Evolutionary conservation across 2,888 invertebrate genomes (phyloP).

Genomic region (Scrobipalpa costella): DNA sequence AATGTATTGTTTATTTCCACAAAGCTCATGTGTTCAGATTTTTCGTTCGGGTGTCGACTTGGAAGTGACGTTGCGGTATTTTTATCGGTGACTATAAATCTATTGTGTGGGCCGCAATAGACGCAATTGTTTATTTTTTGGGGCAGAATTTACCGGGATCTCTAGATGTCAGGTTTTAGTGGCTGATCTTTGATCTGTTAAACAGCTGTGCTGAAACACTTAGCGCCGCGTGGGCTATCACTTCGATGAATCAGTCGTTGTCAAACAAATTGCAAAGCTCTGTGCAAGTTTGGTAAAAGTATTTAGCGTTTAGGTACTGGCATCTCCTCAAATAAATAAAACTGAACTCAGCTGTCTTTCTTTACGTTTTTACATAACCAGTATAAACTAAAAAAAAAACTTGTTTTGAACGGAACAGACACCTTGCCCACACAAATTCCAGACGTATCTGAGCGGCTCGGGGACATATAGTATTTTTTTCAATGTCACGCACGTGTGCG

Average conservation of each 20-base stretch:
- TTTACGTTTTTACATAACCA: not conserved
- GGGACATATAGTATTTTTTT: not conserved
- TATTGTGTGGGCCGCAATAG: conserved; percentile 28
- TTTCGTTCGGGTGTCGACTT: conserved; percentile 23
- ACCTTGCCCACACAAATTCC: conserved; percentile 14
- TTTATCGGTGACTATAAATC: conserved; percentile 32
- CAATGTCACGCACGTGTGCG: conserved; percentile 6
- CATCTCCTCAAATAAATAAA: not conserved
- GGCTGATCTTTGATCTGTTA: conserved; percentile 18
- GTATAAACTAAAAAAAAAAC: not conserved
- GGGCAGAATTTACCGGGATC: conserved; percentile 15
- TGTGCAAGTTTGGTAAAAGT: not conserved
- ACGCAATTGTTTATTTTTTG: conserved; percentile 27
- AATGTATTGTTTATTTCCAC: conserved; percentile 27
- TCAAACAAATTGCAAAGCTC: too few relatives aligned
- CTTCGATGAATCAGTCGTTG: not conserved
- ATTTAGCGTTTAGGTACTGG: not conserved
- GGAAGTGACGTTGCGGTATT: conserved; percentile 29
- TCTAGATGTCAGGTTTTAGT: conserved; percentile 2
- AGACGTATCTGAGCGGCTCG: not conserved
- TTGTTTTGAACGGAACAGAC: not conserved
- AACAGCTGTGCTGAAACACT: conserved; percentile 18
- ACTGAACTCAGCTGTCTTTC: not conserved
- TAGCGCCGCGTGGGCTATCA: not conserved
- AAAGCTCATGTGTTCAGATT: not conserved